These are phyloP conservation scores for Pogoniulus pusillus DNA, from an alignment of 2,797 vertebrate species.

Conservation along the genomic window DNA sequence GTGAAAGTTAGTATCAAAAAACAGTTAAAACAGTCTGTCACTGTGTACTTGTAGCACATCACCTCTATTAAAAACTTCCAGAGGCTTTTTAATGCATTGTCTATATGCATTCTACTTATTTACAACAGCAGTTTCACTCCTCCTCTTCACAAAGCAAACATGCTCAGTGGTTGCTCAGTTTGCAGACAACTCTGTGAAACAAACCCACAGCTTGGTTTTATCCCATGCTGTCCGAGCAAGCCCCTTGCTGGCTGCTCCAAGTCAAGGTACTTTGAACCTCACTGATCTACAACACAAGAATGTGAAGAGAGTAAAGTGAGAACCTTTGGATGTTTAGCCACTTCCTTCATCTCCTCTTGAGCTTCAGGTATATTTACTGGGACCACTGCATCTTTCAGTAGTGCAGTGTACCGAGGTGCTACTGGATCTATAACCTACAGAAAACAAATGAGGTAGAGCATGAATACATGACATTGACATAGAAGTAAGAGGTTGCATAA, in stretches of 20 bases:
- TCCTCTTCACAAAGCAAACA: not conserved
- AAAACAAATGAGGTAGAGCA: conserved; percentile 19
- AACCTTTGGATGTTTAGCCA: conserved; percentile 97
- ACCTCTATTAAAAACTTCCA: not conserved
- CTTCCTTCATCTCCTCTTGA: conserved; percentile 89
- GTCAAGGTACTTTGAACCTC: not conserved
- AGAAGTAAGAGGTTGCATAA: not conserved
- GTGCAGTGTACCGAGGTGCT: conserved; percentile 91
- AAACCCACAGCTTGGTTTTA: not conserved
- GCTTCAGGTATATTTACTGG: conserved; percentile 87
- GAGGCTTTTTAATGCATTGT: not conserved
- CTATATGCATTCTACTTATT: not conserved
- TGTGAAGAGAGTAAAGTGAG: not conserved
- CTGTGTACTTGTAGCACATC: not conserved
- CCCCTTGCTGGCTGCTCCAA: not conserved
- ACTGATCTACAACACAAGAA: not conserved
- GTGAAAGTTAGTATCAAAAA: not conserved
- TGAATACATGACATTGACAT: not conserved
- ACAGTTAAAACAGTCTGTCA: not conserved
- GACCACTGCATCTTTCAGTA: conserved; percentile 86
- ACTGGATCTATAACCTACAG: conserved; percentile 94
- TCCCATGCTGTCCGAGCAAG: not conserved
- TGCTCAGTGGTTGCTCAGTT: not conserved
- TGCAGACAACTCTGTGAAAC: not conserved
- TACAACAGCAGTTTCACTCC: not conserved